phyloP scores from a whole-genome alignment of 2,797 vertebrate species.

The Otolemur crassicaudatus region DNA sequence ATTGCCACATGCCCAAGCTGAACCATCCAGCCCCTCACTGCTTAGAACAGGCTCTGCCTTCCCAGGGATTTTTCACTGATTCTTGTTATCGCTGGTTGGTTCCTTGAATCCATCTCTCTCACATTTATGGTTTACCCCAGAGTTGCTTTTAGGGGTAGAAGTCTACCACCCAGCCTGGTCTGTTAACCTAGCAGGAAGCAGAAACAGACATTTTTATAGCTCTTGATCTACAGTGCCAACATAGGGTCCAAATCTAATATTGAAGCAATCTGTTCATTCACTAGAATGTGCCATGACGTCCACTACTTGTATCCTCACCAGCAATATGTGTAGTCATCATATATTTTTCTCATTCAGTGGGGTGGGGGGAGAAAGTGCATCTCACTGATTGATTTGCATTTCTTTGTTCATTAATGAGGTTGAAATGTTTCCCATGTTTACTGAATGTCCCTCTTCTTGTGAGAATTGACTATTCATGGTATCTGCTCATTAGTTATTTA shows the following conservation, averaged over 20 bases:
- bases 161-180: neutral
- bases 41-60: neutral
- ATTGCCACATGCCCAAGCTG: neutral
- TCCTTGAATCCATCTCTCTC: neutral
- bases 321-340: neutral
- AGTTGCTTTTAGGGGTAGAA: neutral
- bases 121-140: neutral
- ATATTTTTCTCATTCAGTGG: neutral
- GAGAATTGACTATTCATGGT: conserved; percentile 22
- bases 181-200: conserved; percentile 9
- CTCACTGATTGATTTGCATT: neutral
- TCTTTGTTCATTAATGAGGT: conserved; percentile 44
- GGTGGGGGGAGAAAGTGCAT: neutral
- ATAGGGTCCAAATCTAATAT: neutral
- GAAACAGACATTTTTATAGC: neutral
- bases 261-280: neutral
- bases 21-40: neutral
- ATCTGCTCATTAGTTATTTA: conserved; percentile 42
- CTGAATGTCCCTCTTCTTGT: conserved; percentile 16
- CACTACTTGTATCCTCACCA: neutral
- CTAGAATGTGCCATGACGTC: neutral
- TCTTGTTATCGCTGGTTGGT: neutral
- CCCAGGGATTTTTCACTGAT: neutral
- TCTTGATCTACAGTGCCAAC: neutral
- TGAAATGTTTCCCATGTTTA: conserved; percentile 37